A percentile compares a stretch with the other conserved stretches of the same genome.
Evolutionary conservation across 2,888 invertebrate genomes (phyloP).

Genomic region (Eupithecia dodoneata): DNA sequence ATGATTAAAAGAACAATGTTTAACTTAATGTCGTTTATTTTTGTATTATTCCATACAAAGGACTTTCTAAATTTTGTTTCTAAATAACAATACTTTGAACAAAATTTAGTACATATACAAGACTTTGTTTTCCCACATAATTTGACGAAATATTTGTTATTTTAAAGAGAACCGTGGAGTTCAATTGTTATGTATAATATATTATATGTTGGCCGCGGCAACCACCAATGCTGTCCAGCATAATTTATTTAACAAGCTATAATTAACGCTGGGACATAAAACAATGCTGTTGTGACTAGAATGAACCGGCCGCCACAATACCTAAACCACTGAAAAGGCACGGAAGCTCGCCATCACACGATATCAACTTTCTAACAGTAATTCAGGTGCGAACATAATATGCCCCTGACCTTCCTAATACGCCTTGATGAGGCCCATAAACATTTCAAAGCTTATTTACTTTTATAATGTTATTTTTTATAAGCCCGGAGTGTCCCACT

Average conservation of each 20-base stretch:
- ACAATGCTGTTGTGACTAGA: background rate
- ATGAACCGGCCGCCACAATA: background rate
- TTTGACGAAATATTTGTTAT: background rate
- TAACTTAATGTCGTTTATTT: background rate
- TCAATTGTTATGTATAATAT: background rate
- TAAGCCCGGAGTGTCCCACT: no score
- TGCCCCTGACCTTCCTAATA: background rate
- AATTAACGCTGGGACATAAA: background rate
- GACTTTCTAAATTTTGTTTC: background rate
- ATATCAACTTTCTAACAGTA: background rate
- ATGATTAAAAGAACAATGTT: background rate
- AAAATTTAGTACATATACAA: background rate
- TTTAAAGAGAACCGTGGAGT: background rate
- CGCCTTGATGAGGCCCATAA: background rate
- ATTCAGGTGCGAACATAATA: background rate
- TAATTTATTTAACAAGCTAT: background rate
- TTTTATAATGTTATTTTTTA: background rate
- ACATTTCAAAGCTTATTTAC: background rate
- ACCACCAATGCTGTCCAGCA: no score
- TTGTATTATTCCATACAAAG: background rate
- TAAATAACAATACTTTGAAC: background rate
- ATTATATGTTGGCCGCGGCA: background rate
- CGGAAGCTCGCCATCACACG: background rate
- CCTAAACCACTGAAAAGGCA: background rate
- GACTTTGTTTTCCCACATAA: background rate